A percentile compares a stretch with the other conserved stretches of the same genome.
Conservation (phyloP, 1,140 invertebrate species). For the Heterodera carotae region DNA sequence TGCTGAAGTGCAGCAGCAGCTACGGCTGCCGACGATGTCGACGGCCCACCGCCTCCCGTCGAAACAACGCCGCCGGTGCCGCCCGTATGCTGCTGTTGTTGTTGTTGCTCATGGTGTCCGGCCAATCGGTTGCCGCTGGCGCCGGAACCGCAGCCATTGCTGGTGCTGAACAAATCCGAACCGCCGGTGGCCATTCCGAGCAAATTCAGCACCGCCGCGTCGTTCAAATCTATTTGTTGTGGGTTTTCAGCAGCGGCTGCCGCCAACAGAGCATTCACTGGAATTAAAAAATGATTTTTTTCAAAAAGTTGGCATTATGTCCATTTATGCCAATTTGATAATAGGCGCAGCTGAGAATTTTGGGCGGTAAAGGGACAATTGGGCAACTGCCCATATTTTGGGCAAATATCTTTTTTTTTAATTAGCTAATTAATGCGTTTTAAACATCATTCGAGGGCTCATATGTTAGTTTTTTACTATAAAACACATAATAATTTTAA, state of each 20-base stretch:
- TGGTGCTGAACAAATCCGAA: background rate
- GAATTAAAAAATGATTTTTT: constrained; percentile 1
- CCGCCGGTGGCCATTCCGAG: constrained; percentile 6
- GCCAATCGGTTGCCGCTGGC: background rate
- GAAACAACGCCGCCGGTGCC: background rate
- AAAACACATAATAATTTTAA: too few species aligned
- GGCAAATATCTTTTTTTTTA: too few species aligned
- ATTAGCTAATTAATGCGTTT: too few species aligned
- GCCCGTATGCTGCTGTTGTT: background rate
- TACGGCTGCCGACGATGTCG: background rate
- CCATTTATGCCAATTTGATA: too few species aligned
- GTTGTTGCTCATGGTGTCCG: background rate
- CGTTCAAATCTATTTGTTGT: background rate
- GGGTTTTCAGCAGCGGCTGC: constrained; percentile 1
- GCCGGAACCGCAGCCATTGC: background rate
- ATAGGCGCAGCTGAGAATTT: too few species aligned
- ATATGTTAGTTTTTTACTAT: too few species aligned
- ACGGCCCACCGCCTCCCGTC: background rate
- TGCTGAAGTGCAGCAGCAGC: background rate
- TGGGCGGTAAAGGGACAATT: too few species aligned
- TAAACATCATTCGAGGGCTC: too few species aligned
- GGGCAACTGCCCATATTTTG: too few species aligned
- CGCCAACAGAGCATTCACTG: constrained; percentile 15
- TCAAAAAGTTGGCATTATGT: too few species aligned
- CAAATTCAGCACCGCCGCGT: constrained; percentile 26